Evolutionary conservation across 2,888 invertebrate genomes (phyloP).

Genomic region (Malthinus flaveolus): DNA sequence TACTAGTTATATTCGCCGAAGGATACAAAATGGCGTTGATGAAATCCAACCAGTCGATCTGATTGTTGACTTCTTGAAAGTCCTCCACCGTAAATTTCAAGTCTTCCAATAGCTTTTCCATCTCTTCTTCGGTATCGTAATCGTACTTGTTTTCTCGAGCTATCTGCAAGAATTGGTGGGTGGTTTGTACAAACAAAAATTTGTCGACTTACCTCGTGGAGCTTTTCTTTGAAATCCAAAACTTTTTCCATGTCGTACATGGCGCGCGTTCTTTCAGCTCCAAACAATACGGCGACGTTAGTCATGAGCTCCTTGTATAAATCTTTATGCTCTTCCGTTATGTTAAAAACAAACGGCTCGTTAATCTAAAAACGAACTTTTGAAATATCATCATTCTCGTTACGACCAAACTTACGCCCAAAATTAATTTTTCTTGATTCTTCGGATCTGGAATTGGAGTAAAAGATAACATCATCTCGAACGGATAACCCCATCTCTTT

Average conservation of each 20-base stretch:
- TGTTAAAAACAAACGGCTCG: not conserved
- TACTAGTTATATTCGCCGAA: not conserved
- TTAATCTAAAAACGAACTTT: slow-evolving; percentile 8
- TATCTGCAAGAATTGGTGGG: not conserved
- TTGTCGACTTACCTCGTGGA: slow-evolving; percentile 11
- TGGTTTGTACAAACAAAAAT: not conserved
- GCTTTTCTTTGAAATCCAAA: slow-evolving; percentile 36
- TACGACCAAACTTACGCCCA: not conserved
- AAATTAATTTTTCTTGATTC: not conserved
- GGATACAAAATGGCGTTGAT: slow-evolving; percentile 8
- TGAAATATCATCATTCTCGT: not conserved
- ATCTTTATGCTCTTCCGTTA: slow-evolving; percentile 15
- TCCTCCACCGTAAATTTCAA: slow-evolving; percentile 1
- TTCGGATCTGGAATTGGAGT: not conserved
- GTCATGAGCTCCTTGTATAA: slow-evolving; percentile 15
- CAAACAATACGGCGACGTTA: slow-evolving; percentile 32
- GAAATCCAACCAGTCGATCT: slow-evolving; percentile 19
- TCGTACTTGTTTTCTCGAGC: not conserved
- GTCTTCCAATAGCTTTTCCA: not conserved
- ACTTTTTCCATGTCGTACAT: slow-evolving; percentile 36
- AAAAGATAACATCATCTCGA: slow-evolving; percentile 36
- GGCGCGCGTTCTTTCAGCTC: slow-evolving; percentile 31
- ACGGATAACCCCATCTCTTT: slow-evolving; percentile 37
- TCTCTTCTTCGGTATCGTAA: not conserved
- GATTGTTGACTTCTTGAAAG: slow-evolving; percentile 10